Conservation (phyloP, 2,888 invertebrate genomes). For the Synanthedon formicaeformis region DNA sequence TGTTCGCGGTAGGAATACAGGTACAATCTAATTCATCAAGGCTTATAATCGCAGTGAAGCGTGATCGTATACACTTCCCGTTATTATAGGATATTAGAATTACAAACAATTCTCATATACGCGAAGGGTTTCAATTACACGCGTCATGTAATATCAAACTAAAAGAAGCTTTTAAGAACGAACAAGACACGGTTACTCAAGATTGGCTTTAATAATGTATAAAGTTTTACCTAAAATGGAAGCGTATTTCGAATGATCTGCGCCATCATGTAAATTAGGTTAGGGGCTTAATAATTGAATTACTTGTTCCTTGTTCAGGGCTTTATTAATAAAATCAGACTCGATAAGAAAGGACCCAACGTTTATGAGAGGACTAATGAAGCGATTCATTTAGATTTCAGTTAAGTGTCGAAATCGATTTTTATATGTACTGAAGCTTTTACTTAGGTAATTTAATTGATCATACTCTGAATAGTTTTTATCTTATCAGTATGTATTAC, state of each 20-base stretch:
- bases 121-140: neutral
- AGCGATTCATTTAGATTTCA: neutral
- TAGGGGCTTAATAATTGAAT: conserved; percentile 1
- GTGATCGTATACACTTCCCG: too few species aligned
- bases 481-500: too few species aligned
- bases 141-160: neutral
- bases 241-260: neutral
- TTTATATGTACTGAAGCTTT: too few species aligned
- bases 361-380: conserved; percentile 2
- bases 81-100: too few species aligned
- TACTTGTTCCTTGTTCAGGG: conserved; percentile 4
- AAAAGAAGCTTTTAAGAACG: neutral
- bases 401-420: too few species aligned
- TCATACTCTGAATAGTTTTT: too few species aligned
- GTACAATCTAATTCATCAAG: too few species aligned
- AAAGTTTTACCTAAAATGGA: neutral
- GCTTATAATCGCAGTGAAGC: too few species aligned
- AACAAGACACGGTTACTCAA: neutral
- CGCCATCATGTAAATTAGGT: neutral
- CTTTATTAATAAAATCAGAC: conserved; percentile 5
- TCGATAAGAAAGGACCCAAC: conserved; percentile 2
- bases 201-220: neutral
- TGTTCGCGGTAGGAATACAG: too few species aligned
- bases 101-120: neutral
- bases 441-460: too few species aligned